A percentile compares a stretch with the other conserved stretches of the same genome.
Evolutionary conservation across 2,113 vertebrate genomes (phyloP).

Genomic region (Pseudopodoces humilis): DNA sequence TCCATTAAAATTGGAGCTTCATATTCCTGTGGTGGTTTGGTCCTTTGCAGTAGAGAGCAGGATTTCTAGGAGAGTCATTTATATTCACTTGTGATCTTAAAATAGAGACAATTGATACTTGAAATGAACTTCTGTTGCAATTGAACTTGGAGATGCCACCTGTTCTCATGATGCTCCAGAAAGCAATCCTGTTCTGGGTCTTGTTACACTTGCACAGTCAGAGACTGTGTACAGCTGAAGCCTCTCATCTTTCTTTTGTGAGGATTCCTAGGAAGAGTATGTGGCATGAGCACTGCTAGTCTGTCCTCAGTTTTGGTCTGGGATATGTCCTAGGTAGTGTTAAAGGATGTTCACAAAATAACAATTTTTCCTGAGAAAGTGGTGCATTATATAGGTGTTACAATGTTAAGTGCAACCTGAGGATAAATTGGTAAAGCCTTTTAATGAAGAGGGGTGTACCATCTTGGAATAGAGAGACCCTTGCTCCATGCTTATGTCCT

Average conservation of each 20-base stretch:
- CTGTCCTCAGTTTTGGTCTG: background rate
- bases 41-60: background rate
- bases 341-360: background rate
- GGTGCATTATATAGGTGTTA: background rate
- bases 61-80: background rate
- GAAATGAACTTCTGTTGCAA: background rate
- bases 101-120: background rate
- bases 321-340: accelerated
- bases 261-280: background rate
- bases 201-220: no score
- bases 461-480: background rate
- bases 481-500: background rate
- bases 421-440: background rate
- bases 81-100: background rate
- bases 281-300: background rate
- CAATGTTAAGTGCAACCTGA: background rate
- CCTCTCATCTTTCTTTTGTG: background rate
- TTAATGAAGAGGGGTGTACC: background rate
- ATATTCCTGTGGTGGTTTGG: background rate
- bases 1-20: background rate
- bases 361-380: background rate
- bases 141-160: background rate
- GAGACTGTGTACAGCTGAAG: background rate
- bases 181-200: background rate
- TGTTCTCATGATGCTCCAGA: background rate